Base-by-base conservation (phyloP, 2,797 vertebrate genomes). In the Podarcis lilfordi region DNA sequence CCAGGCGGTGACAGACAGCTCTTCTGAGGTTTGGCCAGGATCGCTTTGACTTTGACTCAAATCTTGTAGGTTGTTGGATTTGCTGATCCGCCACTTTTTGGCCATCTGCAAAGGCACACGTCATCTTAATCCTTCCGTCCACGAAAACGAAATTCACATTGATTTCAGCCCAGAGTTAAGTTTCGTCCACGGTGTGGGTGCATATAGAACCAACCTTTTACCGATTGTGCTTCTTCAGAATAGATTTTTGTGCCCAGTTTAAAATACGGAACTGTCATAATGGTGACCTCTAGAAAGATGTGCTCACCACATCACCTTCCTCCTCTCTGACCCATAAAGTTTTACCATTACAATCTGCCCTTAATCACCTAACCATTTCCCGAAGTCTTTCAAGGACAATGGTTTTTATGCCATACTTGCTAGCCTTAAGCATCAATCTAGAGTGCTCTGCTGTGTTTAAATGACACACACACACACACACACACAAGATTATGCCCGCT, bases 281-380 rank as follows among this genome's bases (percentile, higher is more conserved):
- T 94, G 91, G 94, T 94, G 94, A 93, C 92, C 95, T 95, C 94
- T 90, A 94, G 94, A 93, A 95, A 93, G 92, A 92, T 94, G 92
- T 91, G 94, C 94, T 95, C 92, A 93, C 94, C 92, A 94, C 88
- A 95, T 93, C 93, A 93, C 91, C 50, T 84, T 96, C 91, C 91
- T 95, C 92, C 92, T 95, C 95, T 94, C 92, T 95, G 95, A 95
- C 94, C 95, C 94, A 94, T 96, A 95, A 95, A 95, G 92, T 95
- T 95, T 95, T 93, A 95, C 95, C 94, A 95, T 95, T 94, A 93
- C 93, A 94, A 94, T 92, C 92, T 94, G 91, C 92, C 93, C 92
- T 94, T 95, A 95, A 95, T 95, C 94, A 95, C 92, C 92, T 94
- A 93, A 91, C 94, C 92, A 92, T 95, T 96, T 95, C 94, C 93